A percentile compares a stretch with the other conserved stretches of the same genome.
Evolutionary conservation across 2,797 vertebrate species (phyloP).

Genomic region (Poecilia gillii): DNA sequence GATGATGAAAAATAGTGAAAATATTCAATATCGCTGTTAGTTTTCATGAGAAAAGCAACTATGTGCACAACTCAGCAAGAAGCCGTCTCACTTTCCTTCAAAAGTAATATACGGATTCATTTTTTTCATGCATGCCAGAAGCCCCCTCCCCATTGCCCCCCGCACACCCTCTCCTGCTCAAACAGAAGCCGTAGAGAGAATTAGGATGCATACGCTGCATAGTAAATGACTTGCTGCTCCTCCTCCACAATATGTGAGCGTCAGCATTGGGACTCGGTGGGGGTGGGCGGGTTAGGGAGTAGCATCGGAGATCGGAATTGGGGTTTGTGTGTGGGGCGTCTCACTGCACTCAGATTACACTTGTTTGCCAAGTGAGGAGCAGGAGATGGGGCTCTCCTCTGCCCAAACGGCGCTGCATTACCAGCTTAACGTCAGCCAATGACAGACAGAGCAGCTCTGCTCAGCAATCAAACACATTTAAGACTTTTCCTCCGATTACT

Average conservation of each 20-base stretch:
- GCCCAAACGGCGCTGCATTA: constrained; percentile 48
- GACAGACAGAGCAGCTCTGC: constrained; percentile 38
- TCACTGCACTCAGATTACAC: constrained; percentile 59
- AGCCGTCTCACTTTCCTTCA: constrained; percentile 13
- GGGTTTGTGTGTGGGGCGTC: constrained; percentile 12
- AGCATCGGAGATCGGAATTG: background rate
- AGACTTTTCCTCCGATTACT: constrained; percentile 15
- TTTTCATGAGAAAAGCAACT: background rate
- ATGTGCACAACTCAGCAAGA: constrained; percentile 13
- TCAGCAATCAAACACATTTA: constrained; percentile 29
- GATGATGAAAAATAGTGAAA: constrained; percentile 52
- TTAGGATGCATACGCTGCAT: constrained; percentile 55
- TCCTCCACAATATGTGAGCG: constrained; percentile 33
- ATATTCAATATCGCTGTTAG: background rate
- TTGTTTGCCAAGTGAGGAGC: constrained; percentile 60
- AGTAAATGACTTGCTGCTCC: constrained; percentile 47
- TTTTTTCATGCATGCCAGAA: constrained; percentile 41
- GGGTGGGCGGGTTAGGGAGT: background rate
- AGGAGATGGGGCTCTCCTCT: constrained; percentile 42
- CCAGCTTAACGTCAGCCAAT: constrained; percentile 56
- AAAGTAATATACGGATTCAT: constrained; percentile 34
- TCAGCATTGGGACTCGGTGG: constrained; percentile 12
- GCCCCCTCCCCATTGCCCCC: constrained; percentile 28
- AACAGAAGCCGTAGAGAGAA: constrained; percentile 38
- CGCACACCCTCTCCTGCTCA: constrained; percentile 33